These are phyloP conservation scores for Apoda limacodes DNA, from an alignment of 2,888 invertebrate genomes.

Conservation along the genomic window DNA sequence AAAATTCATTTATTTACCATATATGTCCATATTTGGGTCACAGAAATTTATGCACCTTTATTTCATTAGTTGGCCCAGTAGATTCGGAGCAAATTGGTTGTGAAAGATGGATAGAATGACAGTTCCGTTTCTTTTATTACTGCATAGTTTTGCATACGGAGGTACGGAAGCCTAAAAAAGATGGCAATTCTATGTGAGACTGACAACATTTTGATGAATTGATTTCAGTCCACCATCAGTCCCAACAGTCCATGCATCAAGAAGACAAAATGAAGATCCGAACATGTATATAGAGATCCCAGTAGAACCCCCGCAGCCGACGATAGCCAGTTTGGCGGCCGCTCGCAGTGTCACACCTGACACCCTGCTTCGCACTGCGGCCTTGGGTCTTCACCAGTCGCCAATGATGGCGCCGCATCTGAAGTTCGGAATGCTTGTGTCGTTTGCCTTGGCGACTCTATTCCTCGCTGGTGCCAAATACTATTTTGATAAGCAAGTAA, in stretches of 20 bases:
- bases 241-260: slow-evolving; percentile 38
- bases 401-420: slow-evolving; percentile 70
- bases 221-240: slow-evolving; percentile 35
- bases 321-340: slow-evolving; percentile 56
- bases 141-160: no score
- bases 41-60: no score
- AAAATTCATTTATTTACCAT: no score
- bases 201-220: no score
- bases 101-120: no score
- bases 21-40: no score
- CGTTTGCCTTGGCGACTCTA: slow-evolving; percentile 75
- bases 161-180: no score
- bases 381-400: slow-evolving; percentile 52
- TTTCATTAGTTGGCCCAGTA: no score
- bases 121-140: no score
- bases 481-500: slow-evolving; percentile 76
- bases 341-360: slow-evolving; percentile 60
- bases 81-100: no score
- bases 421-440: slow-evolving; percentile 79
- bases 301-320: slow-evolving; percentile 46
- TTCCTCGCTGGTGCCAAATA: slow-evolving; percentile 79
- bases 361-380: slow-evolving; percentile 54
- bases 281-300: slow-evolving; percentile 60
- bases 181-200: no score
- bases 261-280: slow-evolving; percentile 46